Evolutionary conservation across 2,888 invertebrate species (phyloP), one percentile per base, ranked within the genome.

Genomic region (Amphipyra tragopoginis): DNA sequence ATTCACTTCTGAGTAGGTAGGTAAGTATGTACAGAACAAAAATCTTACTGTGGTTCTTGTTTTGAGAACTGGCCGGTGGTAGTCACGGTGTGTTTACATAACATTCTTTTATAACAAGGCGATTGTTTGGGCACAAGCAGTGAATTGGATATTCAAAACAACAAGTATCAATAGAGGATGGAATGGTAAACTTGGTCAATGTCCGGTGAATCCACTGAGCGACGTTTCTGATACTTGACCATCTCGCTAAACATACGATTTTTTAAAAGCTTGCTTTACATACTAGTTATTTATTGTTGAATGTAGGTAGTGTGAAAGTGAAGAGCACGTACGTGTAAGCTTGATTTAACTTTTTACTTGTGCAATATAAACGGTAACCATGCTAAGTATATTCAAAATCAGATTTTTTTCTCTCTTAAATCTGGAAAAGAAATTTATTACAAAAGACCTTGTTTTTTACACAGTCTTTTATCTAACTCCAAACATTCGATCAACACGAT

Each of bases 41-140:
- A 80, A 71, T 79, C 74, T 75, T 74, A 80, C 80, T 86, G 83
- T 83, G 81, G 62, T 76, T 75, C 74, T 72, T 90, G 89, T 90
- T 90, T 86, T 84, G 82, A 78, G 81, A 83, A 79, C 54, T 75
- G 75, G 66, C 72, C 64, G 55, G 52, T 75, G 74, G 71, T 79
- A 73, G 76, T 66, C 65, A 57, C 58, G 42, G 38, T 86, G 87
- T 92, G 90, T 93, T 92, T 90, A 90, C 86, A 92, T 88, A 91
- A 90, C 87, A 89, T 79, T 77, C 78, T 72, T 76, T 73, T 80
- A 80, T 77, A 86, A 88, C 88, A 86, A 65, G 65, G 62, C 81
- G 77, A 90, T 92, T 93, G 93, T 93, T 91, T 86, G 83, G 63
- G 74, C 77, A 74, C 75, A 72, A 71, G 73, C 67, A 68, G 73